Base-by-base conservation (phyloP, 2,888 invertebrate genomes). In the Synanthedon tipuliformis region DNA sequence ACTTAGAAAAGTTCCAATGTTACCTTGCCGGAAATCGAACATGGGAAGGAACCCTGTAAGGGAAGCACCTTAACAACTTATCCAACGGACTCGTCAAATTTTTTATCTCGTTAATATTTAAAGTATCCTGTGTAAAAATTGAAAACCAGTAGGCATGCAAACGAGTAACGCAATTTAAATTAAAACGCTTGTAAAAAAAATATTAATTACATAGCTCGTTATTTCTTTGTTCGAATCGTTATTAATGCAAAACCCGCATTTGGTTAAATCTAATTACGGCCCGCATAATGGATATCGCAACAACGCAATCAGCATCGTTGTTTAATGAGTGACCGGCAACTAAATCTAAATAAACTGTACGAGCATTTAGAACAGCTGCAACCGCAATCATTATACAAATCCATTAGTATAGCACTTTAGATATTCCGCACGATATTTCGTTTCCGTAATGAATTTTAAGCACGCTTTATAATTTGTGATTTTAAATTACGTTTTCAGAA, bases 281-380 rank as follows among this genome's bases (percentile, higher is more conserved):
- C 84, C 81, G 82, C 75, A 85, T 83, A 81, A 80, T 83, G 75
- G 75, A 72, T 80, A 81, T 81, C 74, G 77, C 75, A 74, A 73
- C 74, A 69, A 72, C 73, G 81, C 78, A 83, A 84, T 84, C 81
- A 81, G 74, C 79, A 72, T 72, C 69, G 81, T 81, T 83, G 84
- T 81, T 84, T 81, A 83, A 81, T 80, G 78, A 82, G 72, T 81
- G 81, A 78, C 75, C 81, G 74, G 65, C 72, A 67, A 71, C 76
- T 78, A 75, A 80, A 75, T 78, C 49, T 49, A 49, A 48, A 51
- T 48, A 23, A 49, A 49, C 23, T 51, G 51, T 50, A 45, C 27
- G 51, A 27, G 51, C 49, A 50, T 54, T 54, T 54, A 54, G 54
- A 53, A 51, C 54, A 50, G 50, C 50, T 51, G 51, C 49, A 49